A percentile compares a stretch with the other conserved stretches of the same genome.
These are phyloP conservation scores for Pterobdella sp. DNA, from an alignment of 2,888 invertebrate genomes.

Conservation along the genomic window DNA sequence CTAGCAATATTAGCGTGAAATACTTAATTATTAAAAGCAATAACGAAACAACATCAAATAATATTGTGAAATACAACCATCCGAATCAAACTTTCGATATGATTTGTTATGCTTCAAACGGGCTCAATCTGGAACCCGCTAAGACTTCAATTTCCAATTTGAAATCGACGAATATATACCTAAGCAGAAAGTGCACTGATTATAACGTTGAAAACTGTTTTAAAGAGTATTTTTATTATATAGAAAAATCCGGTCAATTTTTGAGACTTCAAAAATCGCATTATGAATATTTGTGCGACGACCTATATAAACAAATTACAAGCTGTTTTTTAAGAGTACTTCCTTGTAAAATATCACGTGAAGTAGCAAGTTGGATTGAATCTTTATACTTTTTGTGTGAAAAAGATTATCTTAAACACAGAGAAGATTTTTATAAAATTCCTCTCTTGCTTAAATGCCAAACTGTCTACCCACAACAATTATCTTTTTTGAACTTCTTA, in stretches of 20 bases:
- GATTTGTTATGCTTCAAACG: constrained; percentile 20
- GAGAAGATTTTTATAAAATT: constrained; percentile 15
- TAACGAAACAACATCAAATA: constrained; percentile 2
- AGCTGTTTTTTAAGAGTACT: constrained; percentile 15
- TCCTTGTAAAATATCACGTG: constrained; percentile 12
- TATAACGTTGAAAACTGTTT: neutral
- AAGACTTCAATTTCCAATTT: constrained; percentile 6
- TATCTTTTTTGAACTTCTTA: neutral
- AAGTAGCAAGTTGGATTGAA: neutral
- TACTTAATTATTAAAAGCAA: constrained; percentile 21
- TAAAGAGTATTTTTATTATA: neutral
- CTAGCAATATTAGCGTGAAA: neutral
- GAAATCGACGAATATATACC: neutral
- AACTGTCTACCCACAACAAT: constrained; percentile 21
- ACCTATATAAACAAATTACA: neutral
- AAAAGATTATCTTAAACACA: constrained; percentile 6
- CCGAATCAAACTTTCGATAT: constrained; percentile 14
- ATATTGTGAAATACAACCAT: neutral
- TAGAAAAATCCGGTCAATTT: constrained; percentile 14
- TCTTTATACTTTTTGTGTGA: constrained; percentile 12
- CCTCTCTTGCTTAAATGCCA: constrained; percentile 21
- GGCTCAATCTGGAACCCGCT: constrained; percentile 21
- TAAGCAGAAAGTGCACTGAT: neutral
- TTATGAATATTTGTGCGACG: constrained; percentile 4
- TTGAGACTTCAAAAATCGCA: constrained; percentile 6